A percentile compares a stretch with the other conserved stretches of the same genome.
phyloP scores from a whole-genome alignment of 2,888 invertebrate species.

The Trichogramma dendrolimi region DNA sequence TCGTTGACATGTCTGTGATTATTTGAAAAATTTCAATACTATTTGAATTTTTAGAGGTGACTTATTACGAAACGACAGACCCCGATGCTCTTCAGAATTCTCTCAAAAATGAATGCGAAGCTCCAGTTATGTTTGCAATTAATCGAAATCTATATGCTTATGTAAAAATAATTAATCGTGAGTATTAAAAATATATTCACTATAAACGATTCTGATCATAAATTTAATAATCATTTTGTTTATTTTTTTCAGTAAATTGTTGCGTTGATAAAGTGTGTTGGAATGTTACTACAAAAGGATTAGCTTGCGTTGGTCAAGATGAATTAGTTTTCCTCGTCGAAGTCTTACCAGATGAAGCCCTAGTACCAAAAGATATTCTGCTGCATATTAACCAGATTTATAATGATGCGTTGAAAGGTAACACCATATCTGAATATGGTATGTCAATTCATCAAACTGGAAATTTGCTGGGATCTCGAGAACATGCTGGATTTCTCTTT shows the following conservation, averaged over 20 bases:
- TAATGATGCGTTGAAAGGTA: conserved; percentile 62
- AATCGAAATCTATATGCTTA: conserved; percentile 71
- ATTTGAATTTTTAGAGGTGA: conserved; percentile 50
- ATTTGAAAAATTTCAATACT: background rate
- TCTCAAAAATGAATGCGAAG: conserved; percentile 56
- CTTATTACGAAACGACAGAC: conserved; percentile 58
- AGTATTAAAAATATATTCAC: conserved; percentile 49
- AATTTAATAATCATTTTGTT: conserved; percentile 1
- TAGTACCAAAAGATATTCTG: conserved; percentile 70
- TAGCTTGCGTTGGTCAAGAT: conserved; percentile 77
- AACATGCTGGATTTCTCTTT: conserved; percentile 79
- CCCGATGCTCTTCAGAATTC: conserved; percentile 57
- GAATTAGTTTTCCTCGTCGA: conserved; percentile 75
- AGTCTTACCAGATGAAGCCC: conserved; percentile 60
- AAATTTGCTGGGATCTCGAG: conserved; percentile 65
- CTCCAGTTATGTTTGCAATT: conserved; percentile 67
- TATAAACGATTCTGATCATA: background rate
- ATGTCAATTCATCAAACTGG: conserved; percentile 62
- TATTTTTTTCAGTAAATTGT: conserved; percentile 64
- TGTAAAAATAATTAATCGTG: conserved; percentile 71
- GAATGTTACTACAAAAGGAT: conserved; percentile 73
- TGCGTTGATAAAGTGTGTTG: conserved; percentile 70
- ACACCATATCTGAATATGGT: conserved; percentile 67
- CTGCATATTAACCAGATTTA: conserved; percentile 70
- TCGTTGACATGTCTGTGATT: background rate